These are phyloP conservation scores for Artemia sinica DNA, from an alignment of 2,888 invertebrate species.

Conservation along the genomic window DNA sequence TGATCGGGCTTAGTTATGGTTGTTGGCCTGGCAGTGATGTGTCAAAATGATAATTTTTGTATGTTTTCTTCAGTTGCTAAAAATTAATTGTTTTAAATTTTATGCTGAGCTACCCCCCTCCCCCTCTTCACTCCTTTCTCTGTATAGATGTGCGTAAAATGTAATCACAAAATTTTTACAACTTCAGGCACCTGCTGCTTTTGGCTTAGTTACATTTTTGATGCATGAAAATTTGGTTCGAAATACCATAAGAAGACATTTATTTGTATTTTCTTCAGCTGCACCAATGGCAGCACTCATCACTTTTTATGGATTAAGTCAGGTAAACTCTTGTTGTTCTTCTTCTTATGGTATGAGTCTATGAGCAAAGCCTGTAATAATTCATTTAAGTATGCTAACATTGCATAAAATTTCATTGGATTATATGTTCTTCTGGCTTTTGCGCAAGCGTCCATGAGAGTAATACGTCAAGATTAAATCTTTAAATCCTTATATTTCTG, in stretches of 20 bases:
- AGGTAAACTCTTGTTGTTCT: conserved; percentile 32
- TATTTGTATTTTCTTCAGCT: conserved; percentile 75
- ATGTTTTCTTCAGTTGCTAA: not conserved
- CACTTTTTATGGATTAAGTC: conserved; percentile 81
- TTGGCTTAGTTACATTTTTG: conserved; percentile 92
- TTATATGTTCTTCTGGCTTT: no score
- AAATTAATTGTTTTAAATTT: conserved; percentile 14
- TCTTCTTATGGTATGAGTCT: no score
- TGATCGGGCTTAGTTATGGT: no score
- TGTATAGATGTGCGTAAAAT: conserved; percentile 12
- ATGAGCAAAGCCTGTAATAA: no score
- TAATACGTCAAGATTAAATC: no score
- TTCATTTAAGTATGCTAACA: no score
- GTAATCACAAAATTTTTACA: conserved; percentile 13
- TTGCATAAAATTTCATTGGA: no score
- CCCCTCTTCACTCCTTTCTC: not conserved
- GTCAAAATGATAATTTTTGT: not conserved
- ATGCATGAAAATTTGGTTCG: conserved; percentile 85
- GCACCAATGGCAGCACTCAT: conserved; percentile 75
- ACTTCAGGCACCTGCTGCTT: conserved; percentile 79
- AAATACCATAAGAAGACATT: conserved; percentile 66
- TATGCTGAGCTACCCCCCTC: not conserved
- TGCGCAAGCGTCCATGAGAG: no score
- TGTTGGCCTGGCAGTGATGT: no score
- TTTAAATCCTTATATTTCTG: no score